Percentiles rank a stretch among this genome's conserved stretches.
phyloP scores from a whole-genome alignment of 2,888 invertebrate genomes.

The Gasteruption jaculator region DNA sequence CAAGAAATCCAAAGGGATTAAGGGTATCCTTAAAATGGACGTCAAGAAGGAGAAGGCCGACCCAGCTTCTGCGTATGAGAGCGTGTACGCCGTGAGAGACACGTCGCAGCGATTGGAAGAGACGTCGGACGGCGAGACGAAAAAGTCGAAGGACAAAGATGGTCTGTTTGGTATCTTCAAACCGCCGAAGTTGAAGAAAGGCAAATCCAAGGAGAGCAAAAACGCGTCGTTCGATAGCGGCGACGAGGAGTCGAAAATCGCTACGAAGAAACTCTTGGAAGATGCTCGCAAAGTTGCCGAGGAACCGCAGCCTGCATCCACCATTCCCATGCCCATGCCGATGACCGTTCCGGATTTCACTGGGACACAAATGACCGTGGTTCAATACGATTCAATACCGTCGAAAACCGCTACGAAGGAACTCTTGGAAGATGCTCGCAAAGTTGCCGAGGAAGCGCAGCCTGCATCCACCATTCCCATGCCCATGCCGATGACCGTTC shows the following conservation, averaged over 20 bases:
- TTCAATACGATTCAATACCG: constrained; percentile 38
- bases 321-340: constrained; percentile 1
- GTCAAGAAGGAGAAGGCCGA: background rate
- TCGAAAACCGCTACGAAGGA: constrained; percentile 34
- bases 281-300: constrained; percentile 30
- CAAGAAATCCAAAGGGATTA: background rate
- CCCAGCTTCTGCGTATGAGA: too few relatives aligned
- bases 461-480: constrained; percentile 13
- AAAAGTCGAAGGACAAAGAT: constrained; percentile 40
- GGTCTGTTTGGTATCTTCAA: constrained; percentile 46
- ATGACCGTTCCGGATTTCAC: background rate
- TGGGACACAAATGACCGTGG: constrained; percentile 11
- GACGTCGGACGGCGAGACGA: constrained; percentile 21
- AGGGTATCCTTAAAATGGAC: background rate
- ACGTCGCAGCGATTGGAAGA: too few relatives aligned
- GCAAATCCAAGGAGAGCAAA: constrained; percentile 40
- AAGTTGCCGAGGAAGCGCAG: constrained; percentile 29
- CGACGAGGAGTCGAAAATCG: constrained; percentile 37
- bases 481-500: too few relatives aligned
- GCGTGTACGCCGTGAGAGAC: background rate
- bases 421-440: constrained; percentile 38
- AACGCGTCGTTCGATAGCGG: constrained; percentile 44
- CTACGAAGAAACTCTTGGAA: constrained; percentile 34
- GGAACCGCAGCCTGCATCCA: constrained; percentile 10
- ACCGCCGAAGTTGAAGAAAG: constrained; percentile 39